phyloP scores from a whole-genome alignment of 2,113 vertebrate species.

The Peromyscus leucopus region DNA sequence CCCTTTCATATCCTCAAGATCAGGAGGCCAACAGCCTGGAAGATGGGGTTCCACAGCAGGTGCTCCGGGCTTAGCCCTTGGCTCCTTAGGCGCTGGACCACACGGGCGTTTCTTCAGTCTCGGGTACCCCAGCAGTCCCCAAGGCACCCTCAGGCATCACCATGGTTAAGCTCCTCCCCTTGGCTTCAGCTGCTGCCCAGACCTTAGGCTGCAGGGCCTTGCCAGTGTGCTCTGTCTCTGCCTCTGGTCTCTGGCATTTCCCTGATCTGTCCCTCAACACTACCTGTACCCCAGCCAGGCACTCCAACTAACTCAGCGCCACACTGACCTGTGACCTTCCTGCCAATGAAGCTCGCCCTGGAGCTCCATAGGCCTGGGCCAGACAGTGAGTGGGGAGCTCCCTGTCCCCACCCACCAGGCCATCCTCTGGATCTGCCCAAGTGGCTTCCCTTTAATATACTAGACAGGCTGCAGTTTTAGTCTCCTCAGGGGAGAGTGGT shows the following conservation, averaged over 20 bases:
- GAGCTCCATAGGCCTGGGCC: not conserved
- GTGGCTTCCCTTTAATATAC: not conserved
- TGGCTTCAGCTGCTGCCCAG: not conserved
- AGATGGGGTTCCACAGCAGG: too few relatives aligned
- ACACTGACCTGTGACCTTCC: not conserved
- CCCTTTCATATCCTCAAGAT: not conserved
- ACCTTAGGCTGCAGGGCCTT: not conserved
- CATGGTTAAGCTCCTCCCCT: not conserved
- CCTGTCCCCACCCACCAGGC: not conserved
- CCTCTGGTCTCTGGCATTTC: not conserved
- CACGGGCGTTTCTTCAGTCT: not conserved
- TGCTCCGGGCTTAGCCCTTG: not conserved
- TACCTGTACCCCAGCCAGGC: not conserved
- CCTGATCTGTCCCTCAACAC: not conserved
- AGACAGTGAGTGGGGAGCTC: not conserved
- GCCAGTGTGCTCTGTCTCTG: too few relatives aligned
- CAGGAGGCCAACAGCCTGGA: not conserved
- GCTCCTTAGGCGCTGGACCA: too few relatives aligned
- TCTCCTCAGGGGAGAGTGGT: not conserved
- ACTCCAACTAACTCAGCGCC: not conserved
- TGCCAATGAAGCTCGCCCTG: not conserved
- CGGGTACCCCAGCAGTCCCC: not conserved
- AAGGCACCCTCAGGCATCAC: not conserved
- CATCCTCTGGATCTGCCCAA: not conserved
- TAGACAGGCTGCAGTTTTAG: not conserved